phyloP scores from a whole-genome alignment of 1,140 invertebrate species.

The Cherax destructor region DNA sequence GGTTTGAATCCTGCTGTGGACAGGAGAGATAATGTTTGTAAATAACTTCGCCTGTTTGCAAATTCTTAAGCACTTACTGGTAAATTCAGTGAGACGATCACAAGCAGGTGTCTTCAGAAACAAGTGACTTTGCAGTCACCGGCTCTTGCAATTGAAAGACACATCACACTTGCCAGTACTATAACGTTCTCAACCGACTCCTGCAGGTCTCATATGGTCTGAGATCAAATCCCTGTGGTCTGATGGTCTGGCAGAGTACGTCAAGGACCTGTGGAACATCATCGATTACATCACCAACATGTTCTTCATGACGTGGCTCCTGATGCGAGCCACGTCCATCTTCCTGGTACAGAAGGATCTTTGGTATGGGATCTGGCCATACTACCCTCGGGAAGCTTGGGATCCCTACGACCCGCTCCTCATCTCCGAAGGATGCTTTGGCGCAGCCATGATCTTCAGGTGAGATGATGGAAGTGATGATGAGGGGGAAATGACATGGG shows the following conservation, averaged over 20 bases:
- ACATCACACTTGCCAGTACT: too few relatives aligned
- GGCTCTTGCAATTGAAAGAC: too few relatives aligned
- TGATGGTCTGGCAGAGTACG: slow-evolving; percentile 90
- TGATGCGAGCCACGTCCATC: slow-evolving; percentile 78
- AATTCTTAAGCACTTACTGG: too few relatives aligned
- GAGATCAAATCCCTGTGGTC: slow-evolving; percentile 93
- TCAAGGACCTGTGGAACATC: slow-evolving; percentile 96
- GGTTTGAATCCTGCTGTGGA: too few relatives aligned
- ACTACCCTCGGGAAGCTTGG: slow-evolving; percentile 91
- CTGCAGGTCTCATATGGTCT: slow-evolving; percentile 81
- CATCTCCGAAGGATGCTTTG: slow-evolving; percentile 94
- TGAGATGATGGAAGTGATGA: slow-evolving; percentile 71
- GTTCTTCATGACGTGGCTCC: slow-evolving; percentile 94
- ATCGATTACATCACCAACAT: slow-evolving; percentile 96
- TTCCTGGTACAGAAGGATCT: slow-evolving; percentile 66
- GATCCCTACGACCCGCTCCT: slow-evolving; percentile 95
- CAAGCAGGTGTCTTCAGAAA: too few relatives aligned
- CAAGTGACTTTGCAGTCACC: too few relatives aligned
- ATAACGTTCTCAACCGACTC: slow-evolving; percentile 75
- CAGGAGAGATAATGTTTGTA: too few relatives aligned
- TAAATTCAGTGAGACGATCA: too few relatives aligned
- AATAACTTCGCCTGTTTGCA: too few relatives aligned
- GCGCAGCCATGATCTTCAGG: slow-evolving; percentile 96
- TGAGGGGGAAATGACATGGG: too few relatives aligned
- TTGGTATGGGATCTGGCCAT: slow-evolving; percentile 77